Evolutionary conservation across 2,888 invertebrate species (phyloP).

Genomic region (Volucella inflata): DNA sequence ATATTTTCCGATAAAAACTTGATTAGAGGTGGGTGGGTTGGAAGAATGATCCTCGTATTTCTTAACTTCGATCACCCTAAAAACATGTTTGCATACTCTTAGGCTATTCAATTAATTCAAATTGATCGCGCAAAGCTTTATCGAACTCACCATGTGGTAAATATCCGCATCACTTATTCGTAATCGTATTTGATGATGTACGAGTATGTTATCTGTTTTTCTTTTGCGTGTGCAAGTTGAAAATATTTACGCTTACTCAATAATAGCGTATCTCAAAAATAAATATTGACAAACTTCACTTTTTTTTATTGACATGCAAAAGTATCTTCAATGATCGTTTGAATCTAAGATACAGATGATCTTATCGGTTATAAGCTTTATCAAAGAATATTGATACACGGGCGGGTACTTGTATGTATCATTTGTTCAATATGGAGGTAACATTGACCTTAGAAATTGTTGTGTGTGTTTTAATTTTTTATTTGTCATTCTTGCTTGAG

Average conservation of each 20-base stretch:
- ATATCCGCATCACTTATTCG: neutral
- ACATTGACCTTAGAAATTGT: conserved; percentile 34
- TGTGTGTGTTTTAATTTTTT: neutral
- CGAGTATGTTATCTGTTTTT: conserved; percentile 12
- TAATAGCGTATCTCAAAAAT: neutral
- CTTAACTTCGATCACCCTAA: conserved; percentile 6
- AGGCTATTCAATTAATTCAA: conserved; percentile 33
- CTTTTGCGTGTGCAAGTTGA: conserved; percentile 2
- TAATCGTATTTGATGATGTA: neutral
- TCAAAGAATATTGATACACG: too few relatives aligned
- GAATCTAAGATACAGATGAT: neutral
- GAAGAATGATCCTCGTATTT: conserved; percentile 6
- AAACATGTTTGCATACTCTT: conserved; percentile 59
- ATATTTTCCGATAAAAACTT: neutral
- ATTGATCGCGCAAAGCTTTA: conserved; percentile 32
- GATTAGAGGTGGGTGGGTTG: conserved; percentile 2
- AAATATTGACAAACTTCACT: conserved; percentile 21
- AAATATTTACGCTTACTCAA: conserved; percentile 28
- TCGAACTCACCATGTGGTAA: conserved; percentile 40
- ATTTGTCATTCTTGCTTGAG: neutral
- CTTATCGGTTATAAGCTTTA: neutral
- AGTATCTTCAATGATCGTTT: conserved; percentile 15
- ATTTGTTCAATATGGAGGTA: neutral
- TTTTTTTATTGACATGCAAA: conserved; percentile 14
- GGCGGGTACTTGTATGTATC: neutral